A percentile compares a stretch with the other conserved stretches of the same genome.
Evolutionary conservation across 2,113 vertebrate species (phyloP).

Genomic region (Clarias gariepinus): DNA sequence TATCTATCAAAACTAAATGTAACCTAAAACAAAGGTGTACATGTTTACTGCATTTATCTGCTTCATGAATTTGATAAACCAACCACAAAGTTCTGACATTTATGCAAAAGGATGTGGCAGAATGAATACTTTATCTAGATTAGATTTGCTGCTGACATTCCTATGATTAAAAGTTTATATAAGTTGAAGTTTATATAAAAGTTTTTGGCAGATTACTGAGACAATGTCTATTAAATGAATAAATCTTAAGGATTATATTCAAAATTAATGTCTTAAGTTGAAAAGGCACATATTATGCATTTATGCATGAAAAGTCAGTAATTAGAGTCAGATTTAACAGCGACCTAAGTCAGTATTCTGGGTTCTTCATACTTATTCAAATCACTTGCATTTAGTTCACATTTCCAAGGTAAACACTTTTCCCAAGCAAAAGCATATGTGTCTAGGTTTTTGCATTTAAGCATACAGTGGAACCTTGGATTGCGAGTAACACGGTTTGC

Average conservation of each 20-base stretch:
- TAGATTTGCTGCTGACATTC: neutral
- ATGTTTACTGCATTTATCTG: neutral
- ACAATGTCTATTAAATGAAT: neutral
- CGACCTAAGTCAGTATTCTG: neutral
- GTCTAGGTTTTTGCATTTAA: neutral
- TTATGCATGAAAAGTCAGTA: neutral
- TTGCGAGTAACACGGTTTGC: too few species aligned
- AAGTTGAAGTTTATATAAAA: neutral
- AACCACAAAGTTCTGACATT: neutral
- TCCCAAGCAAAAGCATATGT: neutral
- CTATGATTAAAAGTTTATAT: neutral
- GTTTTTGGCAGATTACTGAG: neutral
- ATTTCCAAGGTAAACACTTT: neutral
- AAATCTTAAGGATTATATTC: neutral
- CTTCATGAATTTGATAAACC: neutral
- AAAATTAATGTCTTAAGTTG: neutral
- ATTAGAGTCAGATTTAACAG: neutral
- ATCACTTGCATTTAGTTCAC: too few species aligned
- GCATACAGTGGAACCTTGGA: too few species aligned
- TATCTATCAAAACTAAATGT: neutral
- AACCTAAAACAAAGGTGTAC: neutral
- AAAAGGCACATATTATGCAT: neutral
- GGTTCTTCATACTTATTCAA: neutral
- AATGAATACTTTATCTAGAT: neutral
- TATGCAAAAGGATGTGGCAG: neutral